Percentiles rank a stretch among this genome's conserved stretches.
Evolutionary conservation across 2,797 vertebrate species (phyloP).

Genomic region (Onychomys torridus): DNA sequence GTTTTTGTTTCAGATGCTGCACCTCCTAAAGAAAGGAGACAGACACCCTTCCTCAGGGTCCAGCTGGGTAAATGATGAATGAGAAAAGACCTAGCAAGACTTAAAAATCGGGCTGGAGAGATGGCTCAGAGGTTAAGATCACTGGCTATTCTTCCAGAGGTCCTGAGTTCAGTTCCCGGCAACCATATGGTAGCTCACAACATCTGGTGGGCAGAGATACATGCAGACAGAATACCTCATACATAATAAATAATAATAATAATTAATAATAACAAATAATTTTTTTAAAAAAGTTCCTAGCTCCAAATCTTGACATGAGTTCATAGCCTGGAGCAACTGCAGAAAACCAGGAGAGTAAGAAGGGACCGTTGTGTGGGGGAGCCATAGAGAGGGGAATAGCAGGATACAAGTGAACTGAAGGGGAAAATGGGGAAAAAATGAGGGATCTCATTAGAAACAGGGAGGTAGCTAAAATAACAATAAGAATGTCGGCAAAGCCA

Average conservation of each 20-base stretch:
- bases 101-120: neutral
- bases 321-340: neutral
- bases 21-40: slow-evolving; percentile 5
- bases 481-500: neutral
- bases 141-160: too few species aligned
- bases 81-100: neutral
- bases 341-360: neutral
- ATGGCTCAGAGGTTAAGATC: too few species aligned
- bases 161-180: too few species aligned
- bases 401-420: neutral
- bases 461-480: neutral
- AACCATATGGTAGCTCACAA: too few species aligned
- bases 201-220: too few species aligned
- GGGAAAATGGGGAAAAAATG: neutral
- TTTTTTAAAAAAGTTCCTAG: neutral
- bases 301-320: neutral
- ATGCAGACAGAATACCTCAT: too few species aligned
- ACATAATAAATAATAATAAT: too few species aligned
- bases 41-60: neutral
- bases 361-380: neutral
- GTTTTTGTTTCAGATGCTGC: neutral
- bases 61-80: neutral
- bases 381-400: neutral
- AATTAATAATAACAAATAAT: too few species aligned
- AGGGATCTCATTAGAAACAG: neutral